These are phyloP conservation scores for Morinoia aosen DNA, from an alignment of 2,888 invertebrate species.

Conservation along the genomic window DNA sequence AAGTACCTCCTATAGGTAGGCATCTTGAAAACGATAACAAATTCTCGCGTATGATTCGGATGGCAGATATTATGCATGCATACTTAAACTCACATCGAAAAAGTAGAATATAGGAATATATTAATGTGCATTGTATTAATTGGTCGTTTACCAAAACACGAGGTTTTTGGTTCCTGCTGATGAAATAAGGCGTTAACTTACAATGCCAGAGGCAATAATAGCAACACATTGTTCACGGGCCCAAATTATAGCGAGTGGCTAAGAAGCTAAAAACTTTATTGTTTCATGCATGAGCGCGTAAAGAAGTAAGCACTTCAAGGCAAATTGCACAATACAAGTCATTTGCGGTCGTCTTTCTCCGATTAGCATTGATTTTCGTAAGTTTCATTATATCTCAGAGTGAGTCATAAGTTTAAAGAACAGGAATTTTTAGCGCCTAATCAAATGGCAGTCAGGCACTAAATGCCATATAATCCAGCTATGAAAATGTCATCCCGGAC, in stretches of 20 bases:
- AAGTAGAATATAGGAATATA: too few relatives aligned
- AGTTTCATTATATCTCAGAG: neutral
- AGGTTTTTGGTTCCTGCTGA: too few relatives aligned
- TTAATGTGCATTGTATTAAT: too few relatives aligned
- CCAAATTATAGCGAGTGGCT: neutral
- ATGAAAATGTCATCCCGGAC: neutral
- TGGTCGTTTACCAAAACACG: too few relatives aligned
- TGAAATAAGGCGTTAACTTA: too few relatives aligned
- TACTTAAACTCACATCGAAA: too few relatives aligned
- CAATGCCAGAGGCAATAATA: neutral
- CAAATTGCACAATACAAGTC: neutral
- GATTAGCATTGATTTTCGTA: neutral
- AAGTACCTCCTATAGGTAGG: too few relatives aligned
- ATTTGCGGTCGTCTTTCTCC: neutral
- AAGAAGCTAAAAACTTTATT: neutral
- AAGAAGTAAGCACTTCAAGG: neutral
- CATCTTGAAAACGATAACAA: too few relatives aligned
- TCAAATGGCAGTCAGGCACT: neutral
- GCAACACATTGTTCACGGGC: neutral
- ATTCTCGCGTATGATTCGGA: too few relatives aligned
- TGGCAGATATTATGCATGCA: too few relatives aligned
- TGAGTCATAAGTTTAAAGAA: neutral
- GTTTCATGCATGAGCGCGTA: neutral
- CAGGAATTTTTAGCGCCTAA: neutral
- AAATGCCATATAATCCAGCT: neutral